Evolutionary conservation across 2,113 vertebrate genomes (phyloP).

Genomic region (Dipodomys merriami): DNA sequence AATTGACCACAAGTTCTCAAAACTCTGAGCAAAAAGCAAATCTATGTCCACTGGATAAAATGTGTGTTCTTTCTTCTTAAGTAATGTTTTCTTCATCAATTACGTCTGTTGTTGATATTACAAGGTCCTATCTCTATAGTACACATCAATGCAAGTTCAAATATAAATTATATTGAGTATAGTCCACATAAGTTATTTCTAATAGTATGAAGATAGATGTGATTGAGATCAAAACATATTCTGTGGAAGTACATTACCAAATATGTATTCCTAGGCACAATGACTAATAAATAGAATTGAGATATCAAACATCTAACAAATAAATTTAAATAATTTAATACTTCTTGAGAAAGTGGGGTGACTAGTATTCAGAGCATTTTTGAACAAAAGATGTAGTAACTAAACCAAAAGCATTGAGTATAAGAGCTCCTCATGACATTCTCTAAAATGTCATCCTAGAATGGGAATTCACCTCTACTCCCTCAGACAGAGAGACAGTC

Average conservation of each 20-base stretch:
- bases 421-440: neutral
- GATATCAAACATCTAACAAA: conserved; percentile 2
- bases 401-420: neutral
- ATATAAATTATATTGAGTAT: neutral
- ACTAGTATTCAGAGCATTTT: conserved; percentile 10
- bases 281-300: conserved; percentile 50
- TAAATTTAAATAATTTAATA: neutral
- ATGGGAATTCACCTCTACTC: neutral
- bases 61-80: conserved; percentile 5
- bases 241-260: conserved; percentile 33
- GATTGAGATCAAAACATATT: conserved; percentile 5
- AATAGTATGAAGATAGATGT: conserved; percentile 46
- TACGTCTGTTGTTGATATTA: neutral
- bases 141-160: conserved; percentile 23
- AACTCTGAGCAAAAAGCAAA: conserved; percentile 26
- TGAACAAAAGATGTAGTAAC: conserved; percentile 19
- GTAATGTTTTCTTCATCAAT: conserved; percentile 27
- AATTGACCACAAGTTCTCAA: neutral
- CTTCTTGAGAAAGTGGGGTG: neutral
- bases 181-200: neutral
- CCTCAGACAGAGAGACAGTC: conserved; percentile 27
- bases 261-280: conserved; percentile 35
- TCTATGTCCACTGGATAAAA: conserved; percentile 24
- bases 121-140: neutral
- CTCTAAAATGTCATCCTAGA: conserved; percentile 13